Percentiles rank a stretch among this genome's conserved stretches.
These are phyloP conservation scores for Myripristis jacobus DNA, from an alignment of 2,797 vertebrate species.

Conservation along the genomic window DNA sequence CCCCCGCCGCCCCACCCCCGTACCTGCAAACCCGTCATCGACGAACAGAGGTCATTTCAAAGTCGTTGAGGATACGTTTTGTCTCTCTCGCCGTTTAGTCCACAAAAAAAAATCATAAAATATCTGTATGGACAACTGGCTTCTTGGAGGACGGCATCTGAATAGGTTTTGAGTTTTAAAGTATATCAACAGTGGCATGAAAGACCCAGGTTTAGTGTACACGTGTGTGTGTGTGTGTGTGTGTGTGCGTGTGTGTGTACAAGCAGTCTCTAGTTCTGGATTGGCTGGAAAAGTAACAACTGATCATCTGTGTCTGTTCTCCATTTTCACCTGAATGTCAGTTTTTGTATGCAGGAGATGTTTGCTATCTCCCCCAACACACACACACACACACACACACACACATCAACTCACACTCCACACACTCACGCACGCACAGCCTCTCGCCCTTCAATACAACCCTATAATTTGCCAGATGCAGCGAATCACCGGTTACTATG, in stretches of 20 bases:
- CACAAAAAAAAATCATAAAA: conserved; percentile 28
- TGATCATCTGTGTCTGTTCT: conserved; percentile 47
- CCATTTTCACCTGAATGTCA: conserved; percentile 63
- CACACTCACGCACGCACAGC: conserved; percentile 44
- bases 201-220: conserved; percentile 35
- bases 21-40: conserved; percentile 24
- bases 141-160: conserved; percentile 21
- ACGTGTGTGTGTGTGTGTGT: conserved; percentile 14
- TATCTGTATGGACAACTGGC: conserved; percentile 8
- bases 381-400: conserved; percentile 30
- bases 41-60: conserved; percentile 22
- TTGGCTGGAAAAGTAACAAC: conserved; percentile 40
- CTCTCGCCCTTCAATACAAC: conserved; percentile 74
- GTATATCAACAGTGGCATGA: conserved; percentile 30
- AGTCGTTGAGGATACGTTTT: conserved; percentile 16
- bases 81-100: not conserved
- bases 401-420: conserved; percentile 30
- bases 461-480: conserved; percentile 84
- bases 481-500: conserved; percentile 81
- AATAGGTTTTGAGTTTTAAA: conserved; percentile 17
- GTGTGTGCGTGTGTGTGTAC: conserved; percentile 1
- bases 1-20: conserved; percentile 2
- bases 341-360: conserved; percentile 72
- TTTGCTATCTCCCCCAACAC: conserved; percentile 43
- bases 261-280: not conserved